Evolutionary conservation across 1,140 invertebrate species (phyloP), one percentile per base, ranked within the genome.

Genomic region (Drosophila equinoxialis): DNA sequence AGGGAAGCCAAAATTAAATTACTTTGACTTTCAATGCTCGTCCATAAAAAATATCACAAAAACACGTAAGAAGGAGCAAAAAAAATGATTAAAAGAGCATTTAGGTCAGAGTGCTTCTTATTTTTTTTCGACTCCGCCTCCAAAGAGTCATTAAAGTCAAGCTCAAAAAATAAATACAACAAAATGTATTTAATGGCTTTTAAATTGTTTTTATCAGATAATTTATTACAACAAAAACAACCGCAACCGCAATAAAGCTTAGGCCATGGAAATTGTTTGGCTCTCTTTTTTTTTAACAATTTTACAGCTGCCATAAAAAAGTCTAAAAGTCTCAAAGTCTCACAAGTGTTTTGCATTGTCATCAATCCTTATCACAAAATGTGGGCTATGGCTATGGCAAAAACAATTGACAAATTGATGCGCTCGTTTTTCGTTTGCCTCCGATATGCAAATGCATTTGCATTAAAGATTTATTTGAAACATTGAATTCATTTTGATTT

Each of bases 181-280:
- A 37, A 76, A 54, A 33, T 60, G 23, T 67, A 57, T 77, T 76
- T 77, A 76, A 77, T 77, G 74, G 64, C 74, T 77, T 77, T 76
- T 76, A 67, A 75, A 77, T 77, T 77, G 73, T 77, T 77, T 59
- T 77, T 77, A 76, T 77, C 73, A 70, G 74, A 70, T 68, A 76
- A 76, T 77, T 76, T 76, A 77, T 77, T 77, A 76, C 73, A 76
- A 70, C 59, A 74, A 70, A 17, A 17, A 48, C 14, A 51, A 51
- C 45, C 45, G 20, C 60, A 70, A 77, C 73, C 74, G 60, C 73
- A 77, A 70, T 77, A 76, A 77, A 70, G 66, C 60, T 70, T 23
- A 57, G 76, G 73, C 73, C 42, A 77, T 77, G 66, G 60, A 76
- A 77, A 77, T 77, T 76, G 62, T 23, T 37, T 55, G 41, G 35